Conservation (phyloP, 2,113 vertebrate genomes). For the Archocentrus centrarchus region DNA sequence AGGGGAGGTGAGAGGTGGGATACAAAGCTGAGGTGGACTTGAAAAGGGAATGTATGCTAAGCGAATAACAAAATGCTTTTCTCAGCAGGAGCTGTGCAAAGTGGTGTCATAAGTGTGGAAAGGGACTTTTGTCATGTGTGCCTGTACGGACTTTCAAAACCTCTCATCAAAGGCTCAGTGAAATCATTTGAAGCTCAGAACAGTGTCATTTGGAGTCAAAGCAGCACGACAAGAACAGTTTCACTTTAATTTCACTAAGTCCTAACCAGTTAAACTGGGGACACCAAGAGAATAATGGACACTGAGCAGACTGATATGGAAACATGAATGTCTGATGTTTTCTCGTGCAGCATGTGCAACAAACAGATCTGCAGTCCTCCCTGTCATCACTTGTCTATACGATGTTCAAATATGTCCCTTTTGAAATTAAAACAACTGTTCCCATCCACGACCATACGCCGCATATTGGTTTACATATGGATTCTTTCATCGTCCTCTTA, state of each 20-base stretch:
- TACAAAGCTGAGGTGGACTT: conserved; percentile 53
- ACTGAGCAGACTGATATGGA: conserved; percentile 21
- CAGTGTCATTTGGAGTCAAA: conserved; percentile 33
- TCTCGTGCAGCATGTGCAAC: neutral
- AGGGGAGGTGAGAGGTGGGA: conserved; percentile 19
- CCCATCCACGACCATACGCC: neutral
- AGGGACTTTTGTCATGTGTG: neutral
- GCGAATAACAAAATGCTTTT: conserved; percentile 54
- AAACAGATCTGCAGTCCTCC: neutral
- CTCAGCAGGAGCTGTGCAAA: neutral
- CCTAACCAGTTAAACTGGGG: conserved; percentile 4
- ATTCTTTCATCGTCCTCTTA: neutral
- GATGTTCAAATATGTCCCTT: neutral
- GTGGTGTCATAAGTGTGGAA: conserved; percentile 12
- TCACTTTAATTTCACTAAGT: neutral
- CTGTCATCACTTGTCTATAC: neutral
- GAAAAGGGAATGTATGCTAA: conserved; percentile 60
- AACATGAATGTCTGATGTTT: neutral
- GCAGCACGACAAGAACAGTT: conserved; percentile 11
- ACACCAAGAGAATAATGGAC: conserved; percentile 5
- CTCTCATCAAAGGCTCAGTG: conserved; percentile 46
- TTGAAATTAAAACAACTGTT: neutral
- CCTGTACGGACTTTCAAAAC: conserved; percentile 12
- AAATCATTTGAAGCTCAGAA: conserved; percentile 26
- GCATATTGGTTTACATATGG: neutral